Evolutionary conservation across 1,140 invertebrate species (phyloP), one percentile per base, ranked within the genome.

Genomic region (Drosophila bifasciata): DNA sequence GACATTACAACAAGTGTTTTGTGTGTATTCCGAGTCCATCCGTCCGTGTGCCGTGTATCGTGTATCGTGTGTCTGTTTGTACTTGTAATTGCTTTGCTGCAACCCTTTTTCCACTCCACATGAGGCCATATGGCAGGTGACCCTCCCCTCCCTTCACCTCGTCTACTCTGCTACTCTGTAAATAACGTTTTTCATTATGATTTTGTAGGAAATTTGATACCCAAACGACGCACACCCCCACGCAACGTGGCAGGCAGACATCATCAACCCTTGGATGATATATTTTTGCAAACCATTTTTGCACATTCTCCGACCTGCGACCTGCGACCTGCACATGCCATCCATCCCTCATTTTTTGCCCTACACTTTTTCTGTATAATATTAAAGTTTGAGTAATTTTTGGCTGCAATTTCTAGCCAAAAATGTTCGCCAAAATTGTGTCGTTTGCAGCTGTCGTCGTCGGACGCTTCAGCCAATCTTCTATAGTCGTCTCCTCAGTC

Each of bases 1-100:
- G 64, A 68, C 64, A 67, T 67, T 68, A 68, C 64, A 68, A 68
- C 64, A 68, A 68, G 64, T 68, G 64, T 68, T 68, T 68, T 67
- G 63, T 67, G 11, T 53, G 32, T 11, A 4, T 11, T 13, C 11
- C 9, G 28, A 32, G 23, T 25, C 23, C 23, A 7, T n/a, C n/a
- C n/a, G n/a, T n/a, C n/a, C n/a, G n/a, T 25, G 23, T 25, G 23
- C 60, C 63, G 45, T 45, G 19, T 5, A 19, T 23, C 6, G 19
- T 36, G 32, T 36, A 36, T 13, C 32, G 17, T n/a, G 15, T 53
- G 41, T 19, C 28, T 68, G 64, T 68, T 68, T 68, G 64, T 68
- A 21, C 64, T 46, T 68, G 62, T 68, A 68, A 68, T 67, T 68
- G 62, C 64, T 67, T 67, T 67, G 63, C 63, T 51, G 32, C 49